Evolutionary conservation across 1,140 invertebrate genomes (phyloP), one percentile per base, ranked within the genome.

Genomic region (Psix sp.): DNA sequence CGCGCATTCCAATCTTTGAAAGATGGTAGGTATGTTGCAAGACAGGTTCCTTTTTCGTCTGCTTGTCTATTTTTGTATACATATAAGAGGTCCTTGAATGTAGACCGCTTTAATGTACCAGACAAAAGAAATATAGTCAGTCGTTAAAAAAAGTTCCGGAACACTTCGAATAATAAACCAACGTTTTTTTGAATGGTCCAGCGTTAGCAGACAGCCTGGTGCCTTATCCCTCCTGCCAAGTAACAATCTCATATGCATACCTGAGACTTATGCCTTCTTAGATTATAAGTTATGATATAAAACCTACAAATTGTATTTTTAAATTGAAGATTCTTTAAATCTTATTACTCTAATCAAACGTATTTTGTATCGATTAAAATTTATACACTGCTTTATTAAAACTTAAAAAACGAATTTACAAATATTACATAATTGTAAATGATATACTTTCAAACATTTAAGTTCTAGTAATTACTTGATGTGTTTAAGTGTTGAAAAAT

Each of bases 21-120:
- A 77, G 75, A 77, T 82, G 81, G 82, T 80, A 81, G 82, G 82
- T 83, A 83, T 82, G 82, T 76, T 80, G 81, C 79, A 81, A 73
- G 81, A 81, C 82, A 80, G 82, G 82, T 83, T 83, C 77, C 74
- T 54, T 77, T 72, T 71, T 80, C 70, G 73, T 82, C 76, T 71
- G 67, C 57, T 63, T 63, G 77, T 81, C 78, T 83, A 83, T 82
- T 83, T 82, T 83, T 82, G 77, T 60, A 81, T 63, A 70, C 46
- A 46, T 63, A 59, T 63, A 43, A 59, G 49, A 70, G 68, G 33
- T 63, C 66, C 66, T 63, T 72, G 67, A 72, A 67, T 74, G 56
- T 66, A 39, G 70, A 60, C 57, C 63, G 51, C 59, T 72, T 72
- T 72, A 72, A 72, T 63, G 59, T 65, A 65, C 59, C 59, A 57